A percentile compares a stretch with the other conserved stretches of the same genome.
phyloP scores from a whole-genome alignment of 2,113 vertebrate genomes.

The Epinephelus moara region DNA sequence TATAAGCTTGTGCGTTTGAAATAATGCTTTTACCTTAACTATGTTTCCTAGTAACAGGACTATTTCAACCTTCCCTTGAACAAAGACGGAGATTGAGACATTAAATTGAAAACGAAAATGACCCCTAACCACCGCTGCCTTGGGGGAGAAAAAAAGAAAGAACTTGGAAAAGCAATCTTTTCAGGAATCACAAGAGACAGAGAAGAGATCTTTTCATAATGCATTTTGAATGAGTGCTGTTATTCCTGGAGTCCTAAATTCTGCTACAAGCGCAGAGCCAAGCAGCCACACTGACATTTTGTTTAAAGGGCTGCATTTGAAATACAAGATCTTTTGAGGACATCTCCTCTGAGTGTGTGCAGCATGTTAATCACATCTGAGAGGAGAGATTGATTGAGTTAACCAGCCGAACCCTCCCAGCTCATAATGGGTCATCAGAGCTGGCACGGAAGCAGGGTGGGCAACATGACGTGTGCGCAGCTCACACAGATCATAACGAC shows the following conservation, averaged over 20 bases:
- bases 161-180: conserved; percentile 22
- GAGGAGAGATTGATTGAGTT: conserved; percentile 33
- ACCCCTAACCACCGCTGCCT: neutral
- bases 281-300: conserved; percentile 30
- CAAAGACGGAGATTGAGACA: neutral
- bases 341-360: conserved; percentile 39
- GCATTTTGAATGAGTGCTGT: conserved; percentile 65
- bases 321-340: conserved; percentile 42
- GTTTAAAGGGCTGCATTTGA: conserved; percentile 38
- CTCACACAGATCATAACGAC: conserved; percentile 2
- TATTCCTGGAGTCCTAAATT: conserved; percentile 64
- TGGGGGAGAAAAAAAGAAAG: neutral
- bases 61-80: conserved; percentile 1
- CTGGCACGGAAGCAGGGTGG: conserved; percentile 18
- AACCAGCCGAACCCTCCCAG: conserved; percentile 2
- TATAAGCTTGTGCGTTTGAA: neutral
- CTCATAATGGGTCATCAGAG: conserved; percentile 25
- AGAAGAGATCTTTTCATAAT: conserved; percentile 32
- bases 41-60: neutral
- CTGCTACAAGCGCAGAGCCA: conserved; percentile 13
- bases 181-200: conserved; percentile 35
- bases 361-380: conserved; percentile 41
- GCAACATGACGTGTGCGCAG: neutral
- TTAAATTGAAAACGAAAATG: conserved; percentile 16
- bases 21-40: neutral